Evolutionary conservation across 2,113 vertebrate species (phyloP), one percentile per base, ranked within the genome.

Genomic region (Microcebus murinus): DNA sequence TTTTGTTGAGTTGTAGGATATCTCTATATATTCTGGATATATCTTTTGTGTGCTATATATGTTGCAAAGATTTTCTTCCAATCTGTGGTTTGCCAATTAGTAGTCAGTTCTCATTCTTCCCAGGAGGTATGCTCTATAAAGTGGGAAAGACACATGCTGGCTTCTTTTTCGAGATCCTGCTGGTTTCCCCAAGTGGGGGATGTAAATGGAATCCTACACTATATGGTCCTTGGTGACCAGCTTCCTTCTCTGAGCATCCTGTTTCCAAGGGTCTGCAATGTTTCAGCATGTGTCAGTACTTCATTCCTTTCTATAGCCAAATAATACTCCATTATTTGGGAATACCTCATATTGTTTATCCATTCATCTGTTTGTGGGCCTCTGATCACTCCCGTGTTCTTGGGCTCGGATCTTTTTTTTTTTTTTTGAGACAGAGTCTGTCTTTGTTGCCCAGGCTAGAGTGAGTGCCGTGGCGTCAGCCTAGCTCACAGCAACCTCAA

Each of bases 331-430:
- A 0, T 31, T 9, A 1, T 2, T 2, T 6, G 29, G 34, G 3
- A 2, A 2, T 11, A 7, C 31, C 4, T 1, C 4, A 0, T n/a
- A 27, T n/a, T 17, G 45, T 67, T n/a, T 25, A 13, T 4, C 23
- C n/a, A 10, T 42, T 57, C 52, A 27, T 74, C 39, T 7, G 8
- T 29, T 14, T 11, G 25, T 29, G 71, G 42, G 7, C 71, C 13
- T 29, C 27, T 21, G 48, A 29, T 21, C 29, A 18, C 29, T 15
- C 27, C 81, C 27, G 1, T 9, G 52, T 36, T 21, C 17, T 21
- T 55, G 52, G 70, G 52, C 68, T 74, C 36, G 15, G 18, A 45
- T 15, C 67, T 71, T 14, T 42, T 42, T 42, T 42, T 42, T 42
- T 42, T 42, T 42, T 42, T 42, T 42, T 42, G 42, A 6, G 42